Conservation (phyloP, 2,888 invertebrate species). For the Drosophila prolongata region DNA sequence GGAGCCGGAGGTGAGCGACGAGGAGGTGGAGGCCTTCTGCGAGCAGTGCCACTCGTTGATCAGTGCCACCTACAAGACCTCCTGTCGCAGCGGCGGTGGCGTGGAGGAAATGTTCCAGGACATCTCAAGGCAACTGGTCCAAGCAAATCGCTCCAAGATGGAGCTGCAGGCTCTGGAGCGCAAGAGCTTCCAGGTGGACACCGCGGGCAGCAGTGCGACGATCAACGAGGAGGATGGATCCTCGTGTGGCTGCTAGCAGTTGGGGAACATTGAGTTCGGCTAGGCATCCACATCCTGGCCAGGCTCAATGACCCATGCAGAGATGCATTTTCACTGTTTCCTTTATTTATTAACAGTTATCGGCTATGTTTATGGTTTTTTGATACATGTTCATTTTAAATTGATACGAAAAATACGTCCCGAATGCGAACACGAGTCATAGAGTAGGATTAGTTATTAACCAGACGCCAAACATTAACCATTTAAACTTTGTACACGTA, state of each 20-base stretch:
- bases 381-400: slow-evolving; percentile 56
- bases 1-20: slow-evolving; percentile 91
- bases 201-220: slow-evolving; percentile 85
- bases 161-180: slow-evolving; percentile 92
- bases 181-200: slow-evolving; percentile 90
- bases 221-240: slow-evolving; percentile 83
- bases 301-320: slow-evolving; percentile 60
- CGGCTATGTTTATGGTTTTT: slow-evolving; percentile 59
- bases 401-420: slow-evolving; percentile 62
- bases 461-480: slow-evolving; percentile 37
- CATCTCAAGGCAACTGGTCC: slow-evolving; percentile 92
- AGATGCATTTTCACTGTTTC: slow-evolving; percentile 43
- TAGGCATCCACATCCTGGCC: slow-evolving; percentile 42
- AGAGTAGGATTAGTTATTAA: slow-evolving; percentile 31
- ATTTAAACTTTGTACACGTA: slow-evolving; percentile 23
- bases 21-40: slow-evolving; percentile 95
- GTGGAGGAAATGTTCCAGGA: slow-evolving; percentile 96
- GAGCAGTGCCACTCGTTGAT: slow-evolving; percentile 96
- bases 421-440: slow-evolving; percentile 41
- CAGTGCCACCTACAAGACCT: slow-evolving; percentile 94
- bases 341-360: slow-evolving; percentile 54
- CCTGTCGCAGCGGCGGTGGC: slow-evolving; percentile 94
- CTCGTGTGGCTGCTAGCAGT: slow-evolving; percentile 83
- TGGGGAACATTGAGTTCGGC: slow-evolving; percentile 82
- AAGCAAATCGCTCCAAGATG: slow-evolving; percentile 92